Evolutionary conservation across 2,797 vertebrate genomes (phyloP).

Genomic region (Taeniopygia guttata): DNA sequence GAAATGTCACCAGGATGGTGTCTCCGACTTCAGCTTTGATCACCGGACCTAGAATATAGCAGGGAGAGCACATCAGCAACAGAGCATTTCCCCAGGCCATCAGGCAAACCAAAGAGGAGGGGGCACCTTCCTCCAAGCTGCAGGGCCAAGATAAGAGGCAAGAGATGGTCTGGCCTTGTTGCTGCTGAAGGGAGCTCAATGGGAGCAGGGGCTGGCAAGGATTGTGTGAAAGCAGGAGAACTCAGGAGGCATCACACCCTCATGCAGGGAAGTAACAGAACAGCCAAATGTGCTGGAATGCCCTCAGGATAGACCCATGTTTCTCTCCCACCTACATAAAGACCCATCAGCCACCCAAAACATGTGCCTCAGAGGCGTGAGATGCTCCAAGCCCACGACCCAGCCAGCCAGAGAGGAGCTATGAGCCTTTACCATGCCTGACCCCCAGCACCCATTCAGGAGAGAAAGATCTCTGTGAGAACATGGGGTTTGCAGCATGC

Average conservation of each 20-base stretch:
- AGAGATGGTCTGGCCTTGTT: neutral
- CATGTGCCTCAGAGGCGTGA: neutral
- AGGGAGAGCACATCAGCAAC: neutral
- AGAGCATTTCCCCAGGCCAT: neutral
- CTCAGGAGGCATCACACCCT: neutral
- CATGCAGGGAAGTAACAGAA: neutral
- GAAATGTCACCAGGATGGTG: conserved; percentile 75
- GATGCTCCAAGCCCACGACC: neutral
- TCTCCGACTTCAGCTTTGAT: conserved; percentile 82
- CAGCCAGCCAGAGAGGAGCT: neutral
- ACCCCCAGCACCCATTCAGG: accelerated
- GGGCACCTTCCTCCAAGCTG: neutral
- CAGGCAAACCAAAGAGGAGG: neutral
- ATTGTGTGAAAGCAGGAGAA: neutral
- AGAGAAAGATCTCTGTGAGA: neutral
- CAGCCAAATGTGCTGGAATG: neutral
- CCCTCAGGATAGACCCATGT: neutral
- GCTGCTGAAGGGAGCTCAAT: neutral
- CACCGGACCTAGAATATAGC: conserved; percentile 74
- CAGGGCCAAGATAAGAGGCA: neutral
- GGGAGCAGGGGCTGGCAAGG: neutral
- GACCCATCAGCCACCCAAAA: neutral
- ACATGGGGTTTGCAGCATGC: neutral
- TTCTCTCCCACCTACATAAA: accelerated
- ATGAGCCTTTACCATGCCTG: neutral